These are phyloP conservation scores for Falco naumanni DNA, from an alignment of 2,797 vertebrate genomes.

Conservation along the genomic window DNA sequence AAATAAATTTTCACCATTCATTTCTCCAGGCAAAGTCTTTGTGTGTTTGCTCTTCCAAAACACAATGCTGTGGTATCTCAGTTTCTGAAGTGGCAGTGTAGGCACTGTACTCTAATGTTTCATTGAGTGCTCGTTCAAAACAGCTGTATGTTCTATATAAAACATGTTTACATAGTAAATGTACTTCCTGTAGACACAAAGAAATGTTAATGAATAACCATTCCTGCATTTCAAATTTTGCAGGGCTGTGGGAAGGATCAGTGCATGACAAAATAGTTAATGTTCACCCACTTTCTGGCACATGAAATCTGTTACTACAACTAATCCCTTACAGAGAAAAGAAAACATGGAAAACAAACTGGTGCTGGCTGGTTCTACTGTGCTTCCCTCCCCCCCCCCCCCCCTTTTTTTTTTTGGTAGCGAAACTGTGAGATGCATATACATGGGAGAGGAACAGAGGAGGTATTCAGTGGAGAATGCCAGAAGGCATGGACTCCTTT, in stretches of 20 bases:
- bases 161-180: slow-evolving; percentile 69
- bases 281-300: slow-evolving; percentile 60
- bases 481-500: slow-evolving; percentile 41
- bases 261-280: slow-evolving; percentile 67
- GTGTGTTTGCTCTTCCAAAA: slow-evolving; percentile 11
- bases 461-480: slow-evolving; percentile 42
- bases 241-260: slow-evolving; percentile 48
- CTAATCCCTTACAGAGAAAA: slow-evolving; percentile 58
- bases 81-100: slow-evolving; percentile 39
- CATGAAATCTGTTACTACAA: slow-evolving; percentile 65
- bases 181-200: slow-evolving; percentile 62
- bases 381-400: neutral
- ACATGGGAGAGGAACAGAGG: slow-evolving; percentile 40
- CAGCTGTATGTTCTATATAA: slow-evolving; percentile 65
- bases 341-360: slow-evolving; percentile 62
- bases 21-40: neutral
- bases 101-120: slow-evolving; percentile 54
- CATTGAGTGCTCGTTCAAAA: slow-evolving; percentile 42
- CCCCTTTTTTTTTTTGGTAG: neutral
- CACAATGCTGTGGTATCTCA: slow-evolving; percentile 4
- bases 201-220: slow-evolving; percentile 70
- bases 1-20: neutral
- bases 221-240: slow-evolving; percentile 62
- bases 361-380: neutral
- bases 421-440: slow-evolving; percentile 46